These are phyloP conservation scores for Myodes glareolus DNA, from an alignment of 2,113 vertebrate species.

Conservation along the genomic window DNA sequence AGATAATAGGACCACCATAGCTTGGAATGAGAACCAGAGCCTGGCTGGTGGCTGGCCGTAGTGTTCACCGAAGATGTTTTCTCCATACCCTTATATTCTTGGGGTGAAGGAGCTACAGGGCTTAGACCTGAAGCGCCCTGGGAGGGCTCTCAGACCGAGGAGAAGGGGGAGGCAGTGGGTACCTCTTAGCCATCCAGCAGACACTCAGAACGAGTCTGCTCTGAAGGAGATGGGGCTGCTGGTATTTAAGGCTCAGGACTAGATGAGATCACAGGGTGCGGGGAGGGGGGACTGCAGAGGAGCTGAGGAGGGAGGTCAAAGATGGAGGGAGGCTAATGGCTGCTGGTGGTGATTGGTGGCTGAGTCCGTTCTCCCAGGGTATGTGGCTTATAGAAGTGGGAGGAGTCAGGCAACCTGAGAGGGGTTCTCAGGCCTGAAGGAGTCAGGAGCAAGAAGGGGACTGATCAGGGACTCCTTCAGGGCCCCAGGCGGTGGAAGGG, in stretches of 20 bases:
- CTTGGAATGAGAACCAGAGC: background rate
- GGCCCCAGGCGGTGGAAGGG: background rate
- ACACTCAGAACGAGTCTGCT: background rate
- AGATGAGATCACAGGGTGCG: background rate
- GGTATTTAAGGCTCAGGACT: background rate
- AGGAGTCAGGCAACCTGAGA: background rate
- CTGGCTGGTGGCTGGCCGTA: background rate
- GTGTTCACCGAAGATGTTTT: background rate
- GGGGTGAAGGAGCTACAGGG: background rate
- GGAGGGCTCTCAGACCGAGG: background rate
- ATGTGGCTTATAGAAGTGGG: background rate
- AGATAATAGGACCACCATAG: too few relatives aligned
- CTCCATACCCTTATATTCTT: rapidly evolving
- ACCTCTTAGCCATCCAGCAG: background rate
- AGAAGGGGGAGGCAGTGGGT: background rate
- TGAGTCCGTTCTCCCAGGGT: background rate
- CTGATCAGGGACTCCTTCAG: background rate
- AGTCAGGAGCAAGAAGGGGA: background rate
- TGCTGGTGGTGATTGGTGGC: too few relatives aligned
- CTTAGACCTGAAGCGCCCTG: background rate
- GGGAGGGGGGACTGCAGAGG: background rate
- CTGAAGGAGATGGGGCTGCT: background rate
- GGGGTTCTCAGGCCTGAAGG: background rate
- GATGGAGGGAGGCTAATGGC: background rate
- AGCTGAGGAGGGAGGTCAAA: background rate